Evolutionary conservation across 2,797 vertebrate species (phyloP), one percentile per base, ranked within the genome.

Genomic region (Crotalus adamanteus): DNA sequence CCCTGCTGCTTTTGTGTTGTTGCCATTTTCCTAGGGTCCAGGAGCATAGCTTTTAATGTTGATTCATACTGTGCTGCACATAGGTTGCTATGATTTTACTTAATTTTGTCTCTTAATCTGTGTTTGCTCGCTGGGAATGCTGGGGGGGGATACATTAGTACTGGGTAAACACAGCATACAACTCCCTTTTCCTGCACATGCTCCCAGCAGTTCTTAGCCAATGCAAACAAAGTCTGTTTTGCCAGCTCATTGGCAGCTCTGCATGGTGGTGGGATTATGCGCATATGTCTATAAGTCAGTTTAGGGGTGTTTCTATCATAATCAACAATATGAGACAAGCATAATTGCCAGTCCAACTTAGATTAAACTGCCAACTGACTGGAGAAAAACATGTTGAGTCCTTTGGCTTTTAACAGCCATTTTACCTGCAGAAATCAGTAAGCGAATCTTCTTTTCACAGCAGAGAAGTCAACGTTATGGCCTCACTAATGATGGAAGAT

Each of bases 91-190:
- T 96, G 92, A 96, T 95, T 93, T 92, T 16, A 69, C 94, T 87
- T 96, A 95, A 95, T 96, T 97, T 92, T 90, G 60, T 91, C 95
- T 89, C 90, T 93, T 95, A 92, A 96, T 96, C 96, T 95, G n/a
- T 96, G 51, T 96, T 96, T 97, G 94, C 93, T 97, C 94, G 93
- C 95, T 88, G 47, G 94, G 89, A 91, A 31, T 6, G 53, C 14
- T n/a, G 47, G 90, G 95, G 93, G 95, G 92, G 94, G 95, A 94
- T 59, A 28, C 95, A 96, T 94, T 92, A 96, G 94, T 86, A 2
- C 94, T 97, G 18, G 94, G 96, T 96, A 97, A 97, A 97, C 59
- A 97, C 28, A 0, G 0, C n/a, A 56, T 0, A 57, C 86, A 90
- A 87, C 87, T 26, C 89, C 13, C 63, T 28, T 63, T 63, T 28